These are phyloP conservation scores for Neolamprologus kungweensis DNA, from an alignment of 2,113 vertebrate genomes.

Conservation along the genomic window DNA sequence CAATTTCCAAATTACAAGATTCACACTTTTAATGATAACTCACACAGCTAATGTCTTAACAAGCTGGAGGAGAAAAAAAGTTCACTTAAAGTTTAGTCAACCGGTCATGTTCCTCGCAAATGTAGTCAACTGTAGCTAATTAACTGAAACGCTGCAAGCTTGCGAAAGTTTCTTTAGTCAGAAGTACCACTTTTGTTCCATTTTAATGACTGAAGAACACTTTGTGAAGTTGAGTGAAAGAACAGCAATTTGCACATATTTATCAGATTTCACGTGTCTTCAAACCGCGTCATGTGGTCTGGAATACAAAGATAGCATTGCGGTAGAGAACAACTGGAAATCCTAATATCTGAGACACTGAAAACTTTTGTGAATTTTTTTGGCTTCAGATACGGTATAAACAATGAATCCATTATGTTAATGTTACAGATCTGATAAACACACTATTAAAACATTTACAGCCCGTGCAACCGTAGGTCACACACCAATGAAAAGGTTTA, in stretches of 20 bases:
- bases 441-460: neutral
- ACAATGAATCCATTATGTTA: neutral
- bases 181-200: neutral
- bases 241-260: neutral
- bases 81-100: neutral
- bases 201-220: neutral
- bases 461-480: neutral
- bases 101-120: neutral
- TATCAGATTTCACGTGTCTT: neutral
- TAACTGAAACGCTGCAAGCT: neutral
- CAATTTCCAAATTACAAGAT: neutral
- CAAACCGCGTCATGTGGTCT: neutral
- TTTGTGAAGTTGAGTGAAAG: neutral
- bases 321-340: neutral
- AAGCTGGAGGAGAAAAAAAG: neutral
- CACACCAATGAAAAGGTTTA: neutral
- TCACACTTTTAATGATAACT: neutral
- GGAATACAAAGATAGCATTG: neutral
- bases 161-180: neutral
- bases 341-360: neutral
- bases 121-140: neutral
- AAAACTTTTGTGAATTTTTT: neutral
- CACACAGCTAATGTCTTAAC: neutral
- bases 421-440: neutral
- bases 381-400: neutral